phyloP scores from a whole-genome alignment of 2,113 vertebrate species.

The Hiodon alosoides region DNA sequence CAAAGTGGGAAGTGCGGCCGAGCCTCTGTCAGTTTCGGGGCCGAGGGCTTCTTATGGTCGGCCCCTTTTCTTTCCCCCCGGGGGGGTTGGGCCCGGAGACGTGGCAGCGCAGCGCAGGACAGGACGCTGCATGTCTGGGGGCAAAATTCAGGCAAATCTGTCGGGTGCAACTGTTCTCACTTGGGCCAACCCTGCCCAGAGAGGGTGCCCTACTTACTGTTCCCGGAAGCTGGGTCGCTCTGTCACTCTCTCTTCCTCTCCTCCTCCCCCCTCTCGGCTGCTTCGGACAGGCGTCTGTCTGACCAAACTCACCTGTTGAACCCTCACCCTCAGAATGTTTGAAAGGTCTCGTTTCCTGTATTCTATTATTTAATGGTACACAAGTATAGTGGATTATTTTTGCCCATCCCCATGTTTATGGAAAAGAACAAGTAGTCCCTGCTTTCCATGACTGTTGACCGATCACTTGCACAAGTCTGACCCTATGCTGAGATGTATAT shows the following conservation, averaged over 20 bases:
- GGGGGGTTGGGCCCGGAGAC: constrained; percentile 28
- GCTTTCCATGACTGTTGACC: no score
- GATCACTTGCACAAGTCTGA: no score
- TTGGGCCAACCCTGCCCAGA: constrained; percentile 65
- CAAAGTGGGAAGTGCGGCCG: no score
- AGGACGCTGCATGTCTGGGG: constrained; percentile 60
- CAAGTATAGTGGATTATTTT: no score
- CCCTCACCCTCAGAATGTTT: no score
- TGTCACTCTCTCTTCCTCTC: not conserved
- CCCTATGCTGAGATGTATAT: no score
- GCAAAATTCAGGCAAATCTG: constrained; percentile 72
- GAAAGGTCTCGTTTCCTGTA: no score
- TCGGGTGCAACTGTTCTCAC: constrained; percentile 69
- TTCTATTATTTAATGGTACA: no score
- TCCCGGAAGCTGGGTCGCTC: constrained; percentile 38
- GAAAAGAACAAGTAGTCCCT: no score
- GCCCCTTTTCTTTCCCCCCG: not conserved
- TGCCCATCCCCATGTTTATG: no score
- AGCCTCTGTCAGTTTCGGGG: not conserved
- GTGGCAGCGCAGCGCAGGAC: constrained; percentile 46
- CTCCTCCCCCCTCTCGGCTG: not conserved
- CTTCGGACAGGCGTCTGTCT: not conserved
- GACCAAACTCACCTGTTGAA: no score
- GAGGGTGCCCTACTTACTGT: constrained; percentile 71
- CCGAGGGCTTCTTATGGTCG: not conserved